Evolutionary conservation across 2,113 vertebrate genomes (phyloP), one percentile per base, ranked within the genome.

Genomic region (Balaenoptera acutorostrata): DNA sequence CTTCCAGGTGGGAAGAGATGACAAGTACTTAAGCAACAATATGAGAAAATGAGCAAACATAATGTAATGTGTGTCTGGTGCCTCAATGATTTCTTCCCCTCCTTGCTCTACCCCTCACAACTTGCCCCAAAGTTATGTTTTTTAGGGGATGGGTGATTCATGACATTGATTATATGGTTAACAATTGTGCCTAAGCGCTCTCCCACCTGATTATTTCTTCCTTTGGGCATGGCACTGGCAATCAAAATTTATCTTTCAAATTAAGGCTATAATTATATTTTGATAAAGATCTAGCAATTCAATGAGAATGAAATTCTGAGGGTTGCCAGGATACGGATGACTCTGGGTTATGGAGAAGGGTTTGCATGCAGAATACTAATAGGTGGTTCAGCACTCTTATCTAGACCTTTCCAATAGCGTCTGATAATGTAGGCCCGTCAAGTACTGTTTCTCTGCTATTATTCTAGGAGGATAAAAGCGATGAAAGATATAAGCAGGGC

Each of bases 321-420:
- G 98, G 99, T 99, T 99, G 99, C 99, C 10, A 98, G 99, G 99
- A 99, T 99, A 99, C 99, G 98, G 98, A 99, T 99, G 99, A 98
- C 98, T 99, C 98, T 98, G 98, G 98, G 98, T 99, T 99, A 98
- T 98, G 99, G 98, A 99, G 98, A 98, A 98, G 98, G 44, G 95
- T 98, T 98, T 98, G 98, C 98, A 97, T 98, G 98, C 98, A 98
- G 99, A 99, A 99, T 99, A 99, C 98, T 98, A 99, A 99, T 99
- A 98, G 98, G 97, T 98, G 97, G 98, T 98, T 99, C 99, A 98
- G 96, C 96, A 96, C 98, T 98, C 98, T 99, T 99, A 99, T 99
- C 98, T 98, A 98, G 98, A 98, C 97, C 98, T 98, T 98, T 98
- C 98, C 98, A 98, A 88, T 97, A 98, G 97, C 77, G 80, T 97